These are phyloP conservation scores for Anastatus disparis DNA, from an alignment of 1,140 invertebrate species.

Conservation along the genomic window DNA sequence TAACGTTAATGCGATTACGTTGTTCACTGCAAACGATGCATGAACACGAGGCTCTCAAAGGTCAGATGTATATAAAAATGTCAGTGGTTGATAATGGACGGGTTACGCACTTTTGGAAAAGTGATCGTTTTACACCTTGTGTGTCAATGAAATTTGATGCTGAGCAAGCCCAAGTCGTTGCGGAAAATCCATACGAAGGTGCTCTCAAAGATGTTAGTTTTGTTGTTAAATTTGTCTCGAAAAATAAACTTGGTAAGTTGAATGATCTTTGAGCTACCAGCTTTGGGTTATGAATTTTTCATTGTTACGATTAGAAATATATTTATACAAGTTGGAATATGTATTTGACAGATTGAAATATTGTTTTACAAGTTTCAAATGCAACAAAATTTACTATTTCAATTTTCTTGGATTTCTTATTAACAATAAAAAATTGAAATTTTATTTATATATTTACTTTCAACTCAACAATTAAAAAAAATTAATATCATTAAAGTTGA, in stretches of 20 bases:
- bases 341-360: no score
- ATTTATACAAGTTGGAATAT: no score
- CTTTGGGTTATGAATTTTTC: no score
- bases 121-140: conserved; percentile 76
- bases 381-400: no score
- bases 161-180: conserved; percentile 57
- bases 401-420: no score
- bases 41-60: conserved; percentile 74
- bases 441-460: no score
- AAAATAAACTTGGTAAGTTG: conserved; percentile 64
- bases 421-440: no score
- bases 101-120: conserved; percentile 80
- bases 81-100: conserved; percentile 76
- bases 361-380: no score
- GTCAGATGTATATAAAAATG: conserved; percentile 80
- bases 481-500: not conserved
- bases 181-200: conserved; percentile 63
- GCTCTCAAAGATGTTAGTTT: conserved; percentile 63
- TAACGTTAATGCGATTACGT: conserved; percentile 61
- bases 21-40: conserved; percentile 77
- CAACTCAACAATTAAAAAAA: not conserved
- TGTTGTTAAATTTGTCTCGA: conserved; percentile 63
- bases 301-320: no score
- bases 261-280: no score
- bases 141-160: conserved; percentile 68